phyloP scores from a whole-genome alignment of 2,888 invertebrate species.

The Dendrolimus houi region DNA sequence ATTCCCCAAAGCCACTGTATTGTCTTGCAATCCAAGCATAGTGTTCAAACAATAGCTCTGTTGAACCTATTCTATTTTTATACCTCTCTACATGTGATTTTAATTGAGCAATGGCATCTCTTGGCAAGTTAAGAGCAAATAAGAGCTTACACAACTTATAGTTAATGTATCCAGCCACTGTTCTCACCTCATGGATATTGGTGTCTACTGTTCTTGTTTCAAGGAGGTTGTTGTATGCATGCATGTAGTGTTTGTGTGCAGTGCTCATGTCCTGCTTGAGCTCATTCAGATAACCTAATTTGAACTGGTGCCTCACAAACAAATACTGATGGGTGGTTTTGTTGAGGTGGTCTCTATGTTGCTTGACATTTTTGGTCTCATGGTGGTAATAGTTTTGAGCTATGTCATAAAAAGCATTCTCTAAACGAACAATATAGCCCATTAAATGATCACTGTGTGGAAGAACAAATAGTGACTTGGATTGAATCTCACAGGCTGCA shows the following conservation, averaged over 20 bases:
- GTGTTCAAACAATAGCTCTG: slow-evolving; percentile 94
- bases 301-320: slow-evolving; percentile 97
- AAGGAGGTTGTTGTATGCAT: slow-evolving; percentile 92
- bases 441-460: slow-evolving; percentile 93
- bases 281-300: slow-evolving; percentile 96
- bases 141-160: slow-evolving; percentile 96
- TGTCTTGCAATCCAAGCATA: slow-evolving; percentile 97
- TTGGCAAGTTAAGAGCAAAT: slow-evolving; percentile 91
- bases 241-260: slow-evolving; percentile 90
- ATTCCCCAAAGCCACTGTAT: slow-evolving; percentile 92
- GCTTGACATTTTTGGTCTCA: slow-evolving; percentile 90
- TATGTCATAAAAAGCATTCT: slow-evolving; percentile 95
- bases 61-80: slow-evolving; percentile 86
- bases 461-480: slow-evolving; percentile 94
- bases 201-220: slow-evolving; percentile 93
- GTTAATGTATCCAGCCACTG: slow-evolving; percentile 95
- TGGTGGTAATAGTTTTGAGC: slow-evolving; percentile 95
- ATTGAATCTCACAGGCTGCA: slow-evolving; percentile 92
- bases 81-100: slow-evolving; percentile 94
- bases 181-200: slow-evolving; percentile 94
- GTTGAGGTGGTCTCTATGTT: slow-evolving; percentile 92
- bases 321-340: slow-evolving; percentile 94
- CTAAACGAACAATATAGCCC: slow-evolving; percentile 85
- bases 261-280: slow-evolving; percentile 91
- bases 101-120: slow-evolving; percentile 97